Percentiles rank a stretch among this genome's conserved stretches.
phyloP scores from a whole-genome alignment of 2,888 invertebrate genomes.

The Vanessa cardui region DNA sequence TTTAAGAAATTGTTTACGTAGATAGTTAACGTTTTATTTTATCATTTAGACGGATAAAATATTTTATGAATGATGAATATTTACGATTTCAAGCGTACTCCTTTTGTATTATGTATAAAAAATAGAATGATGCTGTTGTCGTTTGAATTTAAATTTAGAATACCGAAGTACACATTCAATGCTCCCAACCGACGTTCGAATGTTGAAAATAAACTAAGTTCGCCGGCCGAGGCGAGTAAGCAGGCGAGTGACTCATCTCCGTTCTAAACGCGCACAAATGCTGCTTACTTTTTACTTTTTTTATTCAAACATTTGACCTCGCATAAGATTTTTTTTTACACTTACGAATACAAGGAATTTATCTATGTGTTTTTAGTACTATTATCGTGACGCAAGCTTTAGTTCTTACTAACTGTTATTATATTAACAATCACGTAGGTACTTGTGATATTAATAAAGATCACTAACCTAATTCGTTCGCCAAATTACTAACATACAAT shows the following conservation, averaged over 20 bases:
- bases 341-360: neutral
- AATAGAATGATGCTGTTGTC: slow-evolving; percentile 31
- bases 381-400: neutral
- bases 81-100: slow-evolving; percentile 14
- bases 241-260: slow-evolving; percentile 55
- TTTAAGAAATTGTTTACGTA: neutral
- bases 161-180: slow-evolving; percentile 28
- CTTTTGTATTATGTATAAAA: slow-evolving; percentile 22
- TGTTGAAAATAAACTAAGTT: slow-evolving; percentile 43
- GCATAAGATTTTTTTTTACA: slow-evolving; percentile 4
- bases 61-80: slow-evolving; percentile 19
- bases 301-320: slow-evolving; percentile 8
- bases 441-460: slow-evolving; percentile 12
- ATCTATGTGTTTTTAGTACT: neutral
- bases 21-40: neutral
- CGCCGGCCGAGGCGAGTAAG: slow-evolving; percentile 43
- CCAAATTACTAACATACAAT: slow-evolving; percentile 19
- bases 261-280: slow-evolving; percentile 40
- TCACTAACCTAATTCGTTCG: slow-evolving; percentile 27
- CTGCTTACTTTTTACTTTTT: slow-evolving; percentile 2
- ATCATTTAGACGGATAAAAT: neutral
- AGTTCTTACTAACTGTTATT: neutral
- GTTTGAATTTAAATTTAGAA: slow-evolving; percentile 38
- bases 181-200: slow-evolving; percentile 35
- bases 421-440: slow-evolving; percentile 2